Base-by-base conservation (phyloP, 2,888 invertebrate genomes). In the Diaphora mendica region DNA sequence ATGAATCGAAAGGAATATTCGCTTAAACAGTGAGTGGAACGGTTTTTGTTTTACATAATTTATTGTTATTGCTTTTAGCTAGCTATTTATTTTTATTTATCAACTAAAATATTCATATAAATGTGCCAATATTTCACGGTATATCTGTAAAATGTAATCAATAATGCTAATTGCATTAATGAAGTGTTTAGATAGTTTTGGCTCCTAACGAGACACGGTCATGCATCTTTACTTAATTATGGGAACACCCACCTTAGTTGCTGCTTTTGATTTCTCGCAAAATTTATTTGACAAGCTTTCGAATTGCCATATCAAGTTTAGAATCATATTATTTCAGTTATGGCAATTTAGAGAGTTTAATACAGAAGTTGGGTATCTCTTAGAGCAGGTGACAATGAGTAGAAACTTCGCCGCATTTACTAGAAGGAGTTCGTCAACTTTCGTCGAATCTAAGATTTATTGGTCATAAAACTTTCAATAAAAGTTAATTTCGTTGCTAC, bases 41-140 rank as follows among this genome's bases (percentile, higher is more conserved):
- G 77, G 82, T 86, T 86, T 84, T 88, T 87, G 87, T 88, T 87
- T 86, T 80, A 84, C 80, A 79, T 87, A 81, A 90, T 90, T 89
- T 90, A 90, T 87, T 87, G 75, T 85, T n/a, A 65, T 62, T 3
- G 62, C 62, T 30, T 62, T 15, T 30, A 17, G 26, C 30, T 30
- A 62, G 62, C 8, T 30, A 30, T 62, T 30, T 30, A 30, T 62
- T 30, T 62, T 62, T 7, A 62, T 17, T 62, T 23, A 26, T 62
- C 8, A 17, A 26, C 62, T 17, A 30, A 30, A 62, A 7, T 62
- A 62, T 59, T 17, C 23, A n/a, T n/a, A 23, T 62, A 30, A 30
- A 17, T 30, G 13, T 59, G 15, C 13, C 7, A 30, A 17, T 62
- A 8, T 62, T 30, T 2, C 17, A 26, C 7, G 26, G 1, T 59